These are phyloP conservation scores for Cavia aperea DNA, from an alignment of 2,113 vertebrate species.

Conservation along the genomic window DNA sequence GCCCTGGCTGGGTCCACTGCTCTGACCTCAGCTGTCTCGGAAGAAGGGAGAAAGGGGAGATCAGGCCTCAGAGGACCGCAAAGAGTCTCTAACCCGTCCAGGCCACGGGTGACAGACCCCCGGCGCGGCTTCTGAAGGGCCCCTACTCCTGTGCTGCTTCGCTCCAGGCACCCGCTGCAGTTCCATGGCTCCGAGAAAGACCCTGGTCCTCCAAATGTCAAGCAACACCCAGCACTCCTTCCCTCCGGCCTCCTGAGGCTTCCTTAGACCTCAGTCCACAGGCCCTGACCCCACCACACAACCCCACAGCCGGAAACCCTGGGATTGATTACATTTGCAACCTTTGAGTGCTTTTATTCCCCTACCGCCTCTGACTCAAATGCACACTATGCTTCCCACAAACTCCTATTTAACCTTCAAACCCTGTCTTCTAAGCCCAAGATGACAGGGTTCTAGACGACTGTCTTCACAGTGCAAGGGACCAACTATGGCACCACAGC, in stretches of 20 bases:
- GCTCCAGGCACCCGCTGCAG: rapidly evolving
- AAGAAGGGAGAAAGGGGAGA: background rate
- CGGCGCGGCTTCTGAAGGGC: background rate
- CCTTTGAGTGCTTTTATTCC: background rate
- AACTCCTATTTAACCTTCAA: slow-evolving; percentile 2
- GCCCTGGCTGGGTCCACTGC: too few species aligned
- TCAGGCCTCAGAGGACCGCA: background rate
- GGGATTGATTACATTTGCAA: background rate
- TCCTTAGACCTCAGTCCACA: rapidly evolving
- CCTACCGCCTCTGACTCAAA: background rate
- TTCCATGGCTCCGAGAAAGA: background rate
- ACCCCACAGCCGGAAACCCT: background rate
- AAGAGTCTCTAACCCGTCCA: background rate
- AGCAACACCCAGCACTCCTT: background rate
- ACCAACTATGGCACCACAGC: background rate
- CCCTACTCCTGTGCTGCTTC: background rate
- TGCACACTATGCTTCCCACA: background rate
- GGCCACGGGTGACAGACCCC: background rate
- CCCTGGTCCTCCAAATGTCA: background rate
- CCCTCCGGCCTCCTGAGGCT: background rate
- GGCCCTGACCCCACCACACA: background rate
- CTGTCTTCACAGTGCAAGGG: rapidly evolving
- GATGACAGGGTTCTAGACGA: background rate
- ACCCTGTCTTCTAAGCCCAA: background rate
- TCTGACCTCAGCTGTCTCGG: background rate